Percentiles rank a stretch among this genome's conserved stretches.
Evolutionary conservation across 2,888 invertebrate genomes (phyloP).

Genomic region (Agrotis clavis): DNA sequence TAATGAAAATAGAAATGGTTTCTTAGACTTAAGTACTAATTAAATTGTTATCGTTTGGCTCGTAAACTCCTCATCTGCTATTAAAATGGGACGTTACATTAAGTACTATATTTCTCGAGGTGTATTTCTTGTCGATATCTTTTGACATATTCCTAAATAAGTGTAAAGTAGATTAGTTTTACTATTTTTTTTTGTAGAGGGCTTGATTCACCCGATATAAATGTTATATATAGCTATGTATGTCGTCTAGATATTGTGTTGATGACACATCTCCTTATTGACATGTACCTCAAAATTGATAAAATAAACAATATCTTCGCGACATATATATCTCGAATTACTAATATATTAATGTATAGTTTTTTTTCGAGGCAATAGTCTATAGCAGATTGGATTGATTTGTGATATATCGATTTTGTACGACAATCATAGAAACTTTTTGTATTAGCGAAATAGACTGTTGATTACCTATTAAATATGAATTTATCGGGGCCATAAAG

Average conservation of each 20-base stretch:
- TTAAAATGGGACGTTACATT: constrained; percentile 49
- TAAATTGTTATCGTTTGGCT: constrained; percentile 7
- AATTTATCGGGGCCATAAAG: constrained; percentile 63
- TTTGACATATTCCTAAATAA: constrained; percentile 85
- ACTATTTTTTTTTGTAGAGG: constrained; percentile 71
- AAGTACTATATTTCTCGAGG: constrained; percentile 65
- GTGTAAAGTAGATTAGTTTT: constrained; percentile 84
- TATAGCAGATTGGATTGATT: constrained; percentile 64
- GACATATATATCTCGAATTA: constrained; percentile 76
- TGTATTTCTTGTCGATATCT: constrained; percentile 78
- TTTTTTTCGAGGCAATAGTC: constrained; percentile 69
- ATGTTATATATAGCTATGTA: constrained; percentile 73
- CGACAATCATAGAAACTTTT: constrained; percentile 64
- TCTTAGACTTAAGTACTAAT: constrained; percentile 3
- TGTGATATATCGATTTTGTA: constrained; percentile 72
- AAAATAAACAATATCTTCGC: constrained; percentile 50
- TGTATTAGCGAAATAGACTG: constrained; percentile 62
- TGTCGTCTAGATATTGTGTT: constrained; percentile 60
- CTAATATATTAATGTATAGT: constrained; percentile 75
- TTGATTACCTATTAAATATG: constrained; percentile 52
- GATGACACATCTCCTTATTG: constrained; percentile 30
- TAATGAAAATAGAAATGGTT: neutral
- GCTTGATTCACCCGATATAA: constrained; percentile 61
- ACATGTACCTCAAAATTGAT: constrained; percentile 34
- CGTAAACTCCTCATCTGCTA: constrained; percentile 21